Evolutionary conservation across 2,113 vertebrate genomes (phyloP).

Genomic region (Cranoglanis bouderius): DNA sequence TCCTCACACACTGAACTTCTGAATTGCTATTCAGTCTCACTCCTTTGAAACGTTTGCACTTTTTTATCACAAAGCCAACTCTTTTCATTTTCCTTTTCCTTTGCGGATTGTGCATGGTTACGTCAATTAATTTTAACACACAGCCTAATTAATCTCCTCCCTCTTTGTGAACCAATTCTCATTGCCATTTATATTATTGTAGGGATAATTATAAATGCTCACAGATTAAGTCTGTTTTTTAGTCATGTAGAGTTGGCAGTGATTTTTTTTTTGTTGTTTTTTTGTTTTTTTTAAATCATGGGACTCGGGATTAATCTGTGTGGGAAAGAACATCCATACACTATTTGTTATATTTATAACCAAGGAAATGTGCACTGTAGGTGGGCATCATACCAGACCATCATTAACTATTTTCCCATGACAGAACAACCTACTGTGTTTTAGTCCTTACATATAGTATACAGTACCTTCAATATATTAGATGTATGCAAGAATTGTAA

Average conservation of each 20-base stretch:
- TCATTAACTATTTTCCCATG: not conserved
- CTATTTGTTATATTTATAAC: not conserved
- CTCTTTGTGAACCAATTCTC: not conserved
- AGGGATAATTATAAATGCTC: not conserved
- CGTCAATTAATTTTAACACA: not conserved
- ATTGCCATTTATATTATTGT: not conserved
- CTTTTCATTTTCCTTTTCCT: not conserved
- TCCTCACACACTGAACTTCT: not conserved
- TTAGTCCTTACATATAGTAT: not conserved
- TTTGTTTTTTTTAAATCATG: not conserved
- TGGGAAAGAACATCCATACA: not conserved
- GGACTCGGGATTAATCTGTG: not conserved
- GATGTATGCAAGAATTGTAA: not conserved
- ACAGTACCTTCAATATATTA: not conserved
- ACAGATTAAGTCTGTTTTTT: not conserved
- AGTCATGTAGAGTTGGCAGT: not conserved
- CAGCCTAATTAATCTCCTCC: slow-evolving; percentile 2
- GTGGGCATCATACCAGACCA: not conserved
- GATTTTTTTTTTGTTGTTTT: not conserved
- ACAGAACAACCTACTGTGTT: not conserved
- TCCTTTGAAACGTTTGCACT: not conserved
- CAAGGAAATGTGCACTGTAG: not conserved
- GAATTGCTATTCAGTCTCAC: not conserved
- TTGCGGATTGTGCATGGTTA: not conserved
- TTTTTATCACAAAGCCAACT: not conserved